Conservation (phyloP, 1,140 invertebrate genomes). For the Leptoteleia sp. region DNA sequence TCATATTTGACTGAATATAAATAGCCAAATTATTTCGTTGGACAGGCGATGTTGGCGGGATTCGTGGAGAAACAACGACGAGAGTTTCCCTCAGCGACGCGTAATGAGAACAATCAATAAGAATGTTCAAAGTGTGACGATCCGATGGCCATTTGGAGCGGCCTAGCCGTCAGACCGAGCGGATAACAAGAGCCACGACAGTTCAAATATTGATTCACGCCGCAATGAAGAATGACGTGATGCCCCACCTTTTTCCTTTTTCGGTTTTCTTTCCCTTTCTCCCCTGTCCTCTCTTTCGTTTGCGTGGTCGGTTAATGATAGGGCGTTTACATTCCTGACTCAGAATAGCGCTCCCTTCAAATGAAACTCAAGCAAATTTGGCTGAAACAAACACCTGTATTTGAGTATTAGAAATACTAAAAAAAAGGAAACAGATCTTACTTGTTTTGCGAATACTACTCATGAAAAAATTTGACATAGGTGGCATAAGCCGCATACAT, state of each 20-base stretch:
- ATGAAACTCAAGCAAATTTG: slow-evolving; percentile 36
- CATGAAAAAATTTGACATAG: too few relatives aligned
- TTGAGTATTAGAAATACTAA: neutral
- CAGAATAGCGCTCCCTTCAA: slow-evolving; percentile 1
- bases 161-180: slow-evolving; percentile 17
- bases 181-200: slow-evolving; percentile 43
- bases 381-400: slow-evolving; percentile 25
- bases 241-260: slow-evolving; percentile 15
- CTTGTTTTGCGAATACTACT: too few relatives aligned
- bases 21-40: slow-evolving; percentile 57
- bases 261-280: slow-evolving; percentile 13
- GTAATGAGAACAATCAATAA: slow-evolving; percentile 64
- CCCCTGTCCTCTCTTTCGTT: neutral
- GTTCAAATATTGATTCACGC: slow-evolving; percentile 59
- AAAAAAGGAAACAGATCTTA: too few relatives aligned
- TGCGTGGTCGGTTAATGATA: slow-evolving; percentile 2
- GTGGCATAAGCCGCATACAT: too few relatives aligned
- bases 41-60: neutral
- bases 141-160: slow-evolving; percentile 51
- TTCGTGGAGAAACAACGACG: slow-evolving; percentile 39
- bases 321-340: slow-evolving; percentile 7
- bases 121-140: slow-evolving; percentile 59
- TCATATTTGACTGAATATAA: slow-evolving; percentile 65
- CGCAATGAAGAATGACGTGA: slow-evolving; percentile 15
- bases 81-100: slow-evolving; percentile 30